phyloP scores from a whole-genome alignment of 2,797 vertebrate species.

The Amblyraja radiata region DNA sequence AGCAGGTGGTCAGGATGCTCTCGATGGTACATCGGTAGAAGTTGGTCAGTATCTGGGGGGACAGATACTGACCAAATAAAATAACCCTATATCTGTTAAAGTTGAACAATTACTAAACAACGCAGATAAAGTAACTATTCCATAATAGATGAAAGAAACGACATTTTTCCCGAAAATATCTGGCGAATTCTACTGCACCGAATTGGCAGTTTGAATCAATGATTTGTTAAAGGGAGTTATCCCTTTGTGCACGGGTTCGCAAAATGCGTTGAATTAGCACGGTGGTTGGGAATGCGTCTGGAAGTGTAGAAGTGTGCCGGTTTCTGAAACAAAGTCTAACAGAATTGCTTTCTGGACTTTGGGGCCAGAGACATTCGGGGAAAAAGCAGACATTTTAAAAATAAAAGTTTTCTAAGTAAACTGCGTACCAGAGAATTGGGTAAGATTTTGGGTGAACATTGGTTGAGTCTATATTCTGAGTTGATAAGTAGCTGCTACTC shows the following conservation, averaged over 20 bases:
- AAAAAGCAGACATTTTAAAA: neutral
- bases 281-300: neutral
- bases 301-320: neutral
- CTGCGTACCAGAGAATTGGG: neutral
- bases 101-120: neutral
- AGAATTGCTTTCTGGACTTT: neutral
- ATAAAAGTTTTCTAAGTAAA: neutral
- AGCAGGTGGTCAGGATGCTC: no score
- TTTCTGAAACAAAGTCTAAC: neutral
- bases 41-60: no score
- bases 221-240: neutral
- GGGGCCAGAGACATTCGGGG: neutral
- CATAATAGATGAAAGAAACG: neutral
- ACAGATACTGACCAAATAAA: no score
- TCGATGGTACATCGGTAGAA: no score
- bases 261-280: neutral
- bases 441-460: neutral
- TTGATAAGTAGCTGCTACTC: neutral
- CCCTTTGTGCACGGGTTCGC: neutral
- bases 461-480: neutral
- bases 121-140: neutral
- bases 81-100: neutral
- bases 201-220: neutral
- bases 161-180: no score
- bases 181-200: neutral